A percentile compares a stretch with the other conserved stretches of the same genome.
Evolutionary conservation across 2,797 vertebrate genomes (phyloP).

Genomic region (Girardinus metallicus): DNA sequence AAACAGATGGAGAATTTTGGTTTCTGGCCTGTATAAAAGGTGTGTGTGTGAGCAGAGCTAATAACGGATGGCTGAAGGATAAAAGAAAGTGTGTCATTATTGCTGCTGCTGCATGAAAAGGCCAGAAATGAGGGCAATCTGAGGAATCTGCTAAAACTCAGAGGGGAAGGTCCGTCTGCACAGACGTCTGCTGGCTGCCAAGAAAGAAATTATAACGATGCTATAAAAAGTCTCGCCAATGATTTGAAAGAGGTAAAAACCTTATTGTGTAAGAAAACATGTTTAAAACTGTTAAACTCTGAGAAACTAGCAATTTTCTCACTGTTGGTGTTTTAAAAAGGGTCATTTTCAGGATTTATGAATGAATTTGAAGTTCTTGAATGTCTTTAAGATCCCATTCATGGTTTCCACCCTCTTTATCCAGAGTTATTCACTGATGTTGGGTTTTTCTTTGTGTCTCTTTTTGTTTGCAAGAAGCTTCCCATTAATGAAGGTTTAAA

Average conservation of each 20-base stretch:
- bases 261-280: constrained; percentile 20
- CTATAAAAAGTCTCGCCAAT: constrained; percentile 44
- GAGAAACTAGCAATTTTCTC: constrained; percentile 6
- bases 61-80: constrained; percentile 40
- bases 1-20: background rate
- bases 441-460: background rate
- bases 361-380: background rate
- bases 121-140: constrained; percentile 65
- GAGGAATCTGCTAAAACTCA: constrained; percentile 44
- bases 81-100: constrained; percentile 66
- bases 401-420: background rate
- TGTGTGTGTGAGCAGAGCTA: constrained; percentile 2
- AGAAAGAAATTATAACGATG: constrained; percentile 43
- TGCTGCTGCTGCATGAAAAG: constrained; percentile 44
- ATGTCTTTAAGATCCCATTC: background rate
- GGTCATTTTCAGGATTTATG: background rate
- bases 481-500: background rate
- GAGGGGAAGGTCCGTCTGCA: constrained; percentile 27
- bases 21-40: background rate
- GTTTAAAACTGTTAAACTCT: constrained; percentile 31
- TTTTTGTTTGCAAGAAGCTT: background rate
- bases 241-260: constrained; percentile 18
- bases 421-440: background rate
- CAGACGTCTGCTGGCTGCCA: constrained; percentile 36
- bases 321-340: background rate